Evolutionary conservation across 2,888 invertebrate genomes (phyloP).

Genomic region (Neoscelio sp.): DNA sequence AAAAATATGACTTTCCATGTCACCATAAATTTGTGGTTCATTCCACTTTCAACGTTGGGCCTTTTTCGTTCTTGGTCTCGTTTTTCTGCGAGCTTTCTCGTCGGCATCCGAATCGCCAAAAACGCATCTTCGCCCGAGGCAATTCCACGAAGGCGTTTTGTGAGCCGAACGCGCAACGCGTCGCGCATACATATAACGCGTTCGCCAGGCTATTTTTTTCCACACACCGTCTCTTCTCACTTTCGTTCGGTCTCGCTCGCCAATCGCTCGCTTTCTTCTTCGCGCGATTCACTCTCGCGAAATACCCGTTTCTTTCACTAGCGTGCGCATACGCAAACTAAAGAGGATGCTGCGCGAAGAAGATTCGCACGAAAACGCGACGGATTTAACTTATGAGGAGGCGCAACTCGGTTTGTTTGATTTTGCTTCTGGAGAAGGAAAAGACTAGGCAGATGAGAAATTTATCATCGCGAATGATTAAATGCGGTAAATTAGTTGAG

Average conservation of each 20-base stretch:
- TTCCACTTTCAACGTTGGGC: too few species aligned
- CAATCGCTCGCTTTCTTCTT: constrained; percentile 44
- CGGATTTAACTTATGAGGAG: constrained; percentile 57
- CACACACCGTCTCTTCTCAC: constrained; percentile 54
- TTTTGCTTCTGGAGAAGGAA: constrained; percentile 61
- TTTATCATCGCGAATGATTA: constrained; percentile 60
- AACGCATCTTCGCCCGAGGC: constrained; percentile 62
- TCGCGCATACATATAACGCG: constrained; percentile 51
- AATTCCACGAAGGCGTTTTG: constrained; percentile 61
- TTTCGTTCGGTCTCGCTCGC: constrained; percentile 68
- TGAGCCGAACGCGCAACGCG: constrained; percentile 17
- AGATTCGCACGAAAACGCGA: constrained; percentile 41
- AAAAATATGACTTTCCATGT: too few species aligned
- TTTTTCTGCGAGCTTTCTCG: constrained; percentile 55
- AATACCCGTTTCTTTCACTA: constrained; percentile 60
- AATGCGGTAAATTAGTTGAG: constrained; percentile 53
- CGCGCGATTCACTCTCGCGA: constrained; percentile 59
- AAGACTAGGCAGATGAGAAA: constrained; percentile 50
- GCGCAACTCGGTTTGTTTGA: constrained; percentile 49
- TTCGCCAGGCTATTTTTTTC: constrained; percentile 47
- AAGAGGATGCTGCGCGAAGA: constrained; percentile 46
- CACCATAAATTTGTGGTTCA: too few species aligned
- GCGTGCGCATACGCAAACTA: constrained; percentile 35
- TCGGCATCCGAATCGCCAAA: constrained; percentile 52
- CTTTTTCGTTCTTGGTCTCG: too few species aligned